Evolutionary conservation across 1,140 invertebrate genomes (phyloP).

Genomic region (Laupala kohalensis): DNA sequence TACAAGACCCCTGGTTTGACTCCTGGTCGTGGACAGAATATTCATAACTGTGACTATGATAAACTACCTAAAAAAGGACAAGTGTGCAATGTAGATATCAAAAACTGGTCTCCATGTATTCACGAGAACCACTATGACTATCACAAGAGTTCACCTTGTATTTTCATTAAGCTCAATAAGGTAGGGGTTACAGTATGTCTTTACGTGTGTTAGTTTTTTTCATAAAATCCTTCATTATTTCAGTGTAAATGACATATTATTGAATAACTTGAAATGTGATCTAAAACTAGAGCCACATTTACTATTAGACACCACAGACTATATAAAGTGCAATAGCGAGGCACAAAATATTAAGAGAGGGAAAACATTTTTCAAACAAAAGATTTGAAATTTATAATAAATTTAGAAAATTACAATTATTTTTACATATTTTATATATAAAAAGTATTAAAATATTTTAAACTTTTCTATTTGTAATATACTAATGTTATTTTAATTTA

Average conservation of each 20-base stretch:
- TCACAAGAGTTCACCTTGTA: slow-evolving; percentile 59
- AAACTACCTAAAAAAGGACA: slow-evolving; percentile 44
- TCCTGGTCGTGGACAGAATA: slow-evolving; percentile 48
- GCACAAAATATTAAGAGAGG: not conserved
- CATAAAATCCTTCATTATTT: not conserved
- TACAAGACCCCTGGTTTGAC: slow-evolving; percentile 53
- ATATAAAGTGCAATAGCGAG: no score
- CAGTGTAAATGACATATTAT: not conserved
- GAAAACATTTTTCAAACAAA: not conserved
- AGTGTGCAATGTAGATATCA: slow-evolving; percentile 58
- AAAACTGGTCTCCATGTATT: slow-evolving; percentile 46
- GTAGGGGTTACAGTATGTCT: slow-evolving; percentile 28
- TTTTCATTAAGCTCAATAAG: slow-evolving; percentile 75
- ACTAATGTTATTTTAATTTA: not conserved
- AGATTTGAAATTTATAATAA: not conserved
- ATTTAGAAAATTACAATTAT: no score
- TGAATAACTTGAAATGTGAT: no score
- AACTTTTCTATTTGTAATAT: not conserved
- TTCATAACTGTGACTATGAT: slow-evolving; percentile 49
- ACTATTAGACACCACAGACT: no score
- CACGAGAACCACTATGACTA: slow-evolving; percentile 56
- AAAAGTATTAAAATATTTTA: no score
- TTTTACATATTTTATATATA: no score
- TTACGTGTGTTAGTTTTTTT: slow-evolving; percentile 6
- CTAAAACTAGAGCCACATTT: no score